Evolutionary conservation across 1,140 invertebrate genomes (phyloP).

Genomic region (Lerema accius): DNA sequence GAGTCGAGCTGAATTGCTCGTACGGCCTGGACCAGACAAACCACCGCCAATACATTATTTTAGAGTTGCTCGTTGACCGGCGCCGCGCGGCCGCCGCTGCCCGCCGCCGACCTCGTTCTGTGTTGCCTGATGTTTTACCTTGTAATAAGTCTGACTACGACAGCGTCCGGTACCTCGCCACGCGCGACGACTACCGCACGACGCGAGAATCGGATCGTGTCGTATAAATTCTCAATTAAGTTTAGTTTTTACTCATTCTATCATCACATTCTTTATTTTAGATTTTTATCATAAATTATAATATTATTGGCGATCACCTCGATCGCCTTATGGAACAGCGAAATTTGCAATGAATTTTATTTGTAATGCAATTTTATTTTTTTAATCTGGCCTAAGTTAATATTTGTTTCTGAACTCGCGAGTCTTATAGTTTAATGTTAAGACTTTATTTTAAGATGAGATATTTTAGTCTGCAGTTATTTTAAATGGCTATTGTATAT

Average conservation of each 20-base stretch:
- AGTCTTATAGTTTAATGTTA: constrained; percentile 79
- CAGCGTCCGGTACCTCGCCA: constrained; percentile 53
- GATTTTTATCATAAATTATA: constrained; percentile 39
- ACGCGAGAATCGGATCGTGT: constrained; percentile 59
- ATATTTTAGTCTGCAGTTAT: constrained; percentile 82
- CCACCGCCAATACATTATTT: constrained; percentile 81
- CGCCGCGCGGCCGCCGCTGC: constrained; percentile 39
- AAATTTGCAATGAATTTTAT: constrained; percentile 66
- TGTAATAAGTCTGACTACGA: constrained; percentile 62
- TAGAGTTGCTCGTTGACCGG: constrained; percentile 66
- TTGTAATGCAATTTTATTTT: constrained; percentile 50
- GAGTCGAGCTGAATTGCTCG: constrained; percentile 79
- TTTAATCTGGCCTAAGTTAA: constrained; percentile 75
- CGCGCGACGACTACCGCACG: too few relatives aligned
- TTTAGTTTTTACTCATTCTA: constrained; percentile 60
- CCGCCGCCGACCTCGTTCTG: constrained; percentile 44
- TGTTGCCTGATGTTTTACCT: constrained; percentile 70
- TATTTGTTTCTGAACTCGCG: constrained; percentile 61
- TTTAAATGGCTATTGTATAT: constrained; percentile 82
- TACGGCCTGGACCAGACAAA: constrained; percentile 74
- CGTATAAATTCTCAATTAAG: constrained; percentile 47
- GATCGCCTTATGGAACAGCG: constrained; percentile 56
- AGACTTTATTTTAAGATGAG: constrained; percentile 81
- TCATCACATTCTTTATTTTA: constrained; percentile 57
- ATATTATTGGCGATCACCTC: constrained; percentile 25